Evolutionary conservation across 35 echinoderm and acorn worm species (phyloP), one percentile per base, ranked within the genome.

Genomic region (Apostichopus californicus): DNA sequence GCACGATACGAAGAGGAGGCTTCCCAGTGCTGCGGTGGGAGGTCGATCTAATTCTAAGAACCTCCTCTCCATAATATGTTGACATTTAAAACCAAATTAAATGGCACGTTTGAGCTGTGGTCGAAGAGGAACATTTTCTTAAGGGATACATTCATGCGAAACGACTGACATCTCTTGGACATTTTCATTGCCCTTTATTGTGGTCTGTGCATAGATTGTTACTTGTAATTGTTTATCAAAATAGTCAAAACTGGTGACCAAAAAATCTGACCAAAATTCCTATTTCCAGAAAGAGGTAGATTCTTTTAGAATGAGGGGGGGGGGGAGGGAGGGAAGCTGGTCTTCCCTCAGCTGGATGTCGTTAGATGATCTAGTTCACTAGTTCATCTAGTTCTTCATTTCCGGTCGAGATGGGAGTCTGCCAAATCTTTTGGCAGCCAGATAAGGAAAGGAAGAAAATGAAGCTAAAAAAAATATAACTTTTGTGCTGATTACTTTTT

Each of bases 351-450:
- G 80, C 53, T 17, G 80, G 80, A 18, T 81, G 55, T 1, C 80
- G 14, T 9, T 56, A 83, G 6, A 46, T 83, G 80, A 55, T 83
- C 80, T 56, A 83, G 80, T 83, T 83, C 55, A 83, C 46, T 83
- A 53, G 34, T 46, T 46, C 34, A 46, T 46, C 34, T 56, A 83
- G 26, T 80, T 80, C 53, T 68, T 68, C 64, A 11, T 68, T 18
- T 66, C 63, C 9, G 34, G 34, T 46, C 2, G 34, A 46, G 34
- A 46, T 46, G 34, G 34, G 34, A 46, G 34, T 46, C 34, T 46
- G 34, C 34, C 34, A 46, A 2, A 4, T 46, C 34, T 46, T 46
- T 46, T 46, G 34, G 34, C 34, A 46, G 34, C 1, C 34, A 46
- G 34, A 46, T 0, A 46, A 46, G 34, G 34, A 46, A 46, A 46